phyloP scores from a whole-genome alignment of 2,888 invertebrate species.

The Anthoptus insignis region DNA sequence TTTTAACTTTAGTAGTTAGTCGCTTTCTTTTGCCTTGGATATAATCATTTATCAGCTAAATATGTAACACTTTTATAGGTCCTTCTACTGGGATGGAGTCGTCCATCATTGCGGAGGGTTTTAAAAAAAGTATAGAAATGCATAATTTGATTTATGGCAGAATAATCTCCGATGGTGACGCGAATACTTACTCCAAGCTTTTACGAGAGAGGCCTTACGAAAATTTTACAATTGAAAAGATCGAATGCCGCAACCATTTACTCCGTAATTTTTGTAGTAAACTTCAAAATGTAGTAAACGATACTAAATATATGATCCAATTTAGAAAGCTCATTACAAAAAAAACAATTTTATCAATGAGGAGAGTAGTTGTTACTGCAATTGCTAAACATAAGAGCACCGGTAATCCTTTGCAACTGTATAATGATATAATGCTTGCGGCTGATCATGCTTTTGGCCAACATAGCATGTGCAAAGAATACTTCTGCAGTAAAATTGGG shows the following conservation, averaged over 20 bases:
- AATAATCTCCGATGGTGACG: constrained; percentile 47
- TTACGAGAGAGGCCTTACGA: constrained; percentile 40
- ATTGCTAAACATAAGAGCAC: no score
- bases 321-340: neutral
- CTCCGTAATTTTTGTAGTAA: constrained; percentile 44
- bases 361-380: neutral
- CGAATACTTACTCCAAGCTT: constrained; percentile 45
- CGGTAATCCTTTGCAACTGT: no score
- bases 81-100: constrained; percentile 47
- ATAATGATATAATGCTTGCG: no score
- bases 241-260: constrained; percentile 50
- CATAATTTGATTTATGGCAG: constrained; percentile 46
- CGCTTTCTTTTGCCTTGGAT: no score
- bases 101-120: constrained; percentile 46
- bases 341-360: neutral
- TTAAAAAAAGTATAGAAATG: constrained; percentile 45
- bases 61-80: no score
- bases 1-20: no score
- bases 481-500: neutral
- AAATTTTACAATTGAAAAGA: constrained; percentile 47
- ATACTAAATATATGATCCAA: constrained; percentile 9
- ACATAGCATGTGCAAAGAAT: neutral
- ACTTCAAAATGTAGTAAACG: neutral
- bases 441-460: no score
- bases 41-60: no score